Conservation (phyloP, 2,888 invertebrate genomes). For the Scaptomyza tumidula region DNA sequence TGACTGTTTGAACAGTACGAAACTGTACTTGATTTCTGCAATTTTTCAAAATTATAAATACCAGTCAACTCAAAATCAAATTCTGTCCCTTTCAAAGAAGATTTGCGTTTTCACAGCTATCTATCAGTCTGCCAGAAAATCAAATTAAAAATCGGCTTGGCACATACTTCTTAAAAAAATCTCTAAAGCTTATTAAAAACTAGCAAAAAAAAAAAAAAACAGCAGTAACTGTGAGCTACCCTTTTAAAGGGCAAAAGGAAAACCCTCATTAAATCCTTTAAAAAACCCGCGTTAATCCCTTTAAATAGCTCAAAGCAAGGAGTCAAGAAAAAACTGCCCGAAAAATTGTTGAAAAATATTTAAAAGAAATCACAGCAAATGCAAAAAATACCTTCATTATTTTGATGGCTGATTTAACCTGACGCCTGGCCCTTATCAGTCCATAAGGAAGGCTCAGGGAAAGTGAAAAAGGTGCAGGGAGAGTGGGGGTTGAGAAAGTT, state of each 20-base stretch:
- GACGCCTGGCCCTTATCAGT: slow-evolving; percentile 74
- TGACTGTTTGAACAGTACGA: not conserved
- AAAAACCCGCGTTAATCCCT: slow-evolving; percentile 63
- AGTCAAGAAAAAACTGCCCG: slow-evolving; percentile 23
- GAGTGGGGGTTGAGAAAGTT: slow-evolving; percentile 1
- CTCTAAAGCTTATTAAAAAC: slow-evolving; percentile 49
- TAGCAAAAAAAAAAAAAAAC: slow-evolving; percentile 21
- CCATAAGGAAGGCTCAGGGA: slow-evolving; percentile 32
- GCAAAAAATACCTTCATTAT: slow-evolving; percentile 76
- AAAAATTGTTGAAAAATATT: slow-evolving; percentile 69
- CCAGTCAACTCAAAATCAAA: too few relatives aligned
- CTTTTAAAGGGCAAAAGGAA: slow-evolving; percentile 14
- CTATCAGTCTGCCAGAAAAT: slow-evolving; percentile 50
- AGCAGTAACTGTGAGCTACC: slow-evolving; percentile 44
- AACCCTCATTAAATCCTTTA: slow-evolving; percentile 50
- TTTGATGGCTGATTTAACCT: slow-evolving; percentile 82
- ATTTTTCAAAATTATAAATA: too few relatives aligned
- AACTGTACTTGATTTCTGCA: not conserved
- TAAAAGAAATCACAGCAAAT: slow-evolving; percentile 71
- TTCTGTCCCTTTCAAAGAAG: not conserved
- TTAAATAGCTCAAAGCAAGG: slow-evolving; percentile 60
- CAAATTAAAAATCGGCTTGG: slow-evolving; percentile 62
- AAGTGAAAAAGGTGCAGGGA: not conserved
- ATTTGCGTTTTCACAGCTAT: not conserved
- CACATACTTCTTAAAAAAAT: too few relatives aligned